Conservation (phyloP, 2,888 invertebrate genomes). For the Trachelus iudaicus region DNA sequence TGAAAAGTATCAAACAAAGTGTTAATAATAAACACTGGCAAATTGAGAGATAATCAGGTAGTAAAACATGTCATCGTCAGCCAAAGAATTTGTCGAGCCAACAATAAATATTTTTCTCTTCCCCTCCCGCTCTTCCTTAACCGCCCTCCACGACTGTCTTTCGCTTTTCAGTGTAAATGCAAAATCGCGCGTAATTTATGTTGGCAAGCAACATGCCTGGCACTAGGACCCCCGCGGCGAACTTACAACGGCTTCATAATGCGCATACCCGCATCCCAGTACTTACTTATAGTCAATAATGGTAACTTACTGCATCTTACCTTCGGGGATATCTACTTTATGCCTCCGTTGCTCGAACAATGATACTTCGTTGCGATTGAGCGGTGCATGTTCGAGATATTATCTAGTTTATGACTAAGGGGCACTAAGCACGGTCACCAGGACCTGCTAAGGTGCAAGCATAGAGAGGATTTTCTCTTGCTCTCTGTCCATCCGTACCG, state of each 20-base stretch:
- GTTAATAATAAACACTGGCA: not conserved
- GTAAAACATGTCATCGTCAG: not conserved
- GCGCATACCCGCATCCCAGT: conserved; percentile 29
- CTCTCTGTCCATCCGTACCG: not conserved
- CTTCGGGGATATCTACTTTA: conserved; percentile 7
- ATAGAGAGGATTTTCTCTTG: not conserved
- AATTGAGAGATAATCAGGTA: not conserved
- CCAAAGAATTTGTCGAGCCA: not conserved
- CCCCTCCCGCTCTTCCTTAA: not conserved
- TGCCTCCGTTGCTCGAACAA: conserved; percentile 9
- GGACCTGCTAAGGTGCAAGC: not conserved
- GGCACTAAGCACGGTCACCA: conserved; percentile 3
- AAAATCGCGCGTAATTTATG: conserved; percentile 61
- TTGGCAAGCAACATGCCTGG: conserved; percentile 58
- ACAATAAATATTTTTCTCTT: not conserved
- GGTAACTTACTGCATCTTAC: conserved; percentile 34
- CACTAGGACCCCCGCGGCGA: conserved; percentile 57
- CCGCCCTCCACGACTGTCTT: conserved; percentile 27
- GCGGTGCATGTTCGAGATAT: not conserved
- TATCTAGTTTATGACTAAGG: conserved; percentile 17
- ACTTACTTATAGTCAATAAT: conserved; percentile 36
- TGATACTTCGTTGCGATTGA: conserved; percentile 7
- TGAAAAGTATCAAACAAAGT: not conserved
- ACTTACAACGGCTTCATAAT: conserved; percentile 61
- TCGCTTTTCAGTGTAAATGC: conserved; percentile 59